Conservation (phyloP, 2,888 invertebrate species). For the Halictus quadricinctus region DNA sequence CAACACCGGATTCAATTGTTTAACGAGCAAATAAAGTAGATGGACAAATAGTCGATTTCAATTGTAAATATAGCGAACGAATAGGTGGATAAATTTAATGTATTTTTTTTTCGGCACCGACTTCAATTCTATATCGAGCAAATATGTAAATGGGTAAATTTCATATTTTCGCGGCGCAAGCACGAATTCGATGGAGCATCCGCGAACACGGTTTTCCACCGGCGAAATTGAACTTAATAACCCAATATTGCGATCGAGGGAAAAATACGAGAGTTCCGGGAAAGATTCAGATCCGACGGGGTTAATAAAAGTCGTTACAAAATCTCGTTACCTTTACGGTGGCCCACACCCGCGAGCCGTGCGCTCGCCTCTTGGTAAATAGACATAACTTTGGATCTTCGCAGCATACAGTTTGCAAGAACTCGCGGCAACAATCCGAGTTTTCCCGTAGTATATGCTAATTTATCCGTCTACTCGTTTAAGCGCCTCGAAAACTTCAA, state of each 20-base stretch:
- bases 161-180: neutral
- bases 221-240: conserved; percentile 10
- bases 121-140: neutral
- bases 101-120: neutral
- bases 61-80: neutral
- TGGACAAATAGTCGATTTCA: neutral
- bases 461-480: conserved; percentile 21
- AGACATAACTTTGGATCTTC: conserved; percentile 28
- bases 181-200: neutral
- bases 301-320: conserved; percentile 50
- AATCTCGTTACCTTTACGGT: conserved; percentile 38
- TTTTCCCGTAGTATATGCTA: conserved; percentile 33
- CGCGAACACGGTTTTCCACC: neutral
- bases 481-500: conserved; percentile 19
- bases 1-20: neutral
- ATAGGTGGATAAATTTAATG: neutral
- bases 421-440: conserved; percentile 34
- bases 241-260: neutral
- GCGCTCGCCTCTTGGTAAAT: conserved; percentile 14
- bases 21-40: neutral
- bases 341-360: neutral
- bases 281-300: conserved; percentile 20
- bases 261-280: neutral
- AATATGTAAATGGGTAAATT: neutral
- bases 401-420: conserved; percentile 40